Evolutionary conservation across 2,113 vertebrate species (phyloP).

Genomic region (Erpornis zantholeuca): DNA sequence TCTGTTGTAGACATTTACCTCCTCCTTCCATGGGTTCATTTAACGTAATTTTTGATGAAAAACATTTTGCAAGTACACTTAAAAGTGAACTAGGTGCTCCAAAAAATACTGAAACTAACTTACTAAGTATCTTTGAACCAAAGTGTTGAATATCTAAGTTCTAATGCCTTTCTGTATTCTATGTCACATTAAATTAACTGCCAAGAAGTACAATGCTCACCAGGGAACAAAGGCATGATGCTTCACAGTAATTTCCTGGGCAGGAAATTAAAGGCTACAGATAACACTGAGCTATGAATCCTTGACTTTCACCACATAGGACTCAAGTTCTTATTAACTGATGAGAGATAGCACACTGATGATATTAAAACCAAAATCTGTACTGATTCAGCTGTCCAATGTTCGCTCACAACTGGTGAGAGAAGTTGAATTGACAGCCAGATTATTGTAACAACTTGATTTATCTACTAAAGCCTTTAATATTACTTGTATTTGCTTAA

Average conservation of each 20-base stretch:
- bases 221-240: constrained; percentile 55
- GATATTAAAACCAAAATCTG: constrained; percentile 69
- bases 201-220: constrained; percentile 4
- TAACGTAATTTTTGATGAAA: background rate
- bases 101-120: background rate
- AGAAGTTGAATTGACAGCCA: constrained; percentile 16
- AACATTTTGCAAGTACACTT: background rate
- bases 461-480: background rate
- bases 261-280: constrained; percentile 93
- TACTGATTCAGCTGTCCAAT: constrained; percentile 30
- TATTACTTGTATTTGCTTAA: constrained; percentile 1
- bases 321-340: constrained; percentile 76
- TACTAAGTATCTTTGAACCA: background rate
- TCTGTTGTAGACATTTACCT: background rate
- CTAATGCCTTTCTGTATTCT: background rate
- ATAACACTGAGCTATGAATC: constrained; percentile 43
- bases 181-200: background rate
- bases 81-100: background rate
- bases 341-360: constrained; percentile 71
- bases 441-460: constrained; percentile 11
- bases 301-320: constrained; percentile 22
- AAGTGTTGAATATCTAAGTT: background rate
- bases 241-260: constrained; percentile 87
- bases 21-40: background rate
- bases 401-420: constrained; percentile 20